phyloP scores from a whole-genome alignment of 2,797 vertebrate species.

The Pipistrellus kuhlii region DNA sequence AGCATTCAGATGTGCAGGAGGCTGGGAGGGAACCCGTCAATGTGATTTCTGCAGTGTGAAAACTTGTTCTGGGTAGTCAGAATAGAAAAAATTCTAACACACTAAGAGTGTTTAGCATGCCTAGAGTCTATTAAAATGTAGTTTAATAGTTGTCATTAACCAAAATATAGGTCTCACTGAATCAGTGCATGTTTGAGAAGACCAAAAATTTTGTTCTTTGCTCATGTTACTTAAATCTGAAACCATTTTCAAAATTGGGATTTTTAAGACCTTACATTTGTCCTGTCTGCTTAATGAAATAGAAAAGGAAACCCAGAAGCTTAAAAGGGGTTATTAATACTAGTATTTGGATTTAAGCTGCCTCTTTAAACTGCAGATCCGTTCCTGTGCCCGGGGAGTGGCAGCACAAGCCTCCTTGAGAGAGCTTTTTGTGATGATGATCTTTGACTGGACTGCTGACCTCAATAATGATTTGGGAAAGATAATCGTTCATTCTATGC shows the following conservation, averaged over 20 bases:
- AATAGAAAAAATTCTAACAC: neutral
- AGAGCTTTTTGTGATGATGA: neutral
- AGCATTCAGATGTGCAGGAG: neutral
- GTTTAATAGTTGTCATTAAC: neutral
- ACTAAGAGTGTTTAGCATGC: neutral
- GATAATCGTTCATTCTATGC: neutral
- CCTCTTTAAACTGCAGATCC: neutral
- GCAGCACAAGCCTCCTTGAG: neutral
- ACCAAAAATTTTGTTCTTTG: neutral
- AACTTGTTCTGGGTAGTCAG: neutral
- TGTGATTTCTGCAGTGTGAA: constrained; percentile 30
- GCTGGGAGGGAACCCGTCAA: neutral
- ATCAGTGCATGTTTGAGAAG: neutral
- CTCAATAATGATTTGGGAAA: neutral
- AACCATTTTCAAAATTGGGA: neutral
- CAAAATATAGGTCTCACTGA: constrained; percentile 2
- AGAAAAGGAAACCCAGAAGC: neutral
- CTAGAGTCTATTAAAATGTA: neutral
- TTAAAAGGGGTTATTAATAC: neutral
- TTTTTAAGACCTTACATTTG: neutral
- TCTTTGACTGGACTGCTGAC: neutral
- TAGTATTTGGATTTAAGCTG: neutral
- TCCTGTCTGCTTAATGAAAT: neutral
- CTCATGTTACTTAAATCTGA: neutral
- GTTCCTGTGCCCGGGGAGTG: too few relatives aligned